Evolutionary conservation across 2,113 vertebrate species (phyloP).

Genomic region (Oncorhynchus mykiss): DNA sequence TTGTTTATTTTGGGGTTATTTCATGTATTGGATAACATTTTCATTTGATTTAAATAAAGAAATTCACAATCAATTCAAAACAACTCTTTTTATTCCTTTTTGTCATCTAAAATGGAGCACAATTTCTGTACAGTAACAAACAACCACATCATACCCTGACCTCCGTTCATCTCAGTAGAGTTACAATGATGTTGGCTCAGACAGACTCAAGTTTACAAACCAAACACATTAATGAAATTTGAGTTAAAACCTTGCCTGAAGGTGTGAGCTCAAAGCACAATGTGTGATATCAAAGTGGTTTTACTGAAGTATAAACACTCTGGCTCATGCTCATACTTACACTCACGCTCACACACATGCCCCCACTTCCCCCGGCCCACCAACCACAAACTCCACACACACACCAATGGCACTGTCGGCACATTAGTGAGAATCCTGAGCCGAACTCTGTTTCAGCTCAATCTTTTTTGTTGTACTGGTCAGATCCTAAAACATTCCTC

Average conservation of each 20-base stretch:
- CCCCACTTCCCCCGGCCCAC: too few species aligned
- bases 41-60: slow-evolving; percentile 32
- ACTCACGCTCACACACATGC: too few species aligned
- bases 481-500: background rate
- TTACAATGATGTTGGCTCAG: slow-evolving; percentile 31
- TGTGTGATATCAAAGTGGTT: slow-evolving; percentile 18
- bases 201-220: slow-evolving; percentile 29
- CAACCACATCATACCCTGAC: slow-evolving; percentile 52
- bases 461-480: background rate
- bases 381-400: slow-evolving; percentile 10
- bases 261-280: slow-evolving; percentile 26
- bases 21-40: slow-evolving; percentile 2
- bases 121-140: slow-evolving; percentile 68
- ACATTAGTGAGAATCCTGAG: slow-evolving; percentile 38
- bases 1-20: slow-evolving; percentile 42
- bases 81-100: slow-evolving; percentile 38
- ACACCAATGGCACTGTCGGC: slow-evolving; percentile 62
- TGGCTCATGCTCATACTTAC: background rate
- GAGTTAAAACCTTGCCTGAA: slow-evolving; percentile 13
- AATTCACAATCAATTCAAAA: background rate
- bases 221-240: slow-evolving; percentile 16
- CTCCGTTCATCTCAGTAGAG: slow-evolving; percentile 21
- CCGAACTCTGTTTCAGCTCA: background rate
- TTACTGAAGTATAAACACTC: slow-evolving; percentile 1
- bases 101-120: slow-evolving; percentile 69